phyloP scores from a whole-genome alignment of 2,797 vertebrate genomes.

The Sparidentex hasta region DNA sequence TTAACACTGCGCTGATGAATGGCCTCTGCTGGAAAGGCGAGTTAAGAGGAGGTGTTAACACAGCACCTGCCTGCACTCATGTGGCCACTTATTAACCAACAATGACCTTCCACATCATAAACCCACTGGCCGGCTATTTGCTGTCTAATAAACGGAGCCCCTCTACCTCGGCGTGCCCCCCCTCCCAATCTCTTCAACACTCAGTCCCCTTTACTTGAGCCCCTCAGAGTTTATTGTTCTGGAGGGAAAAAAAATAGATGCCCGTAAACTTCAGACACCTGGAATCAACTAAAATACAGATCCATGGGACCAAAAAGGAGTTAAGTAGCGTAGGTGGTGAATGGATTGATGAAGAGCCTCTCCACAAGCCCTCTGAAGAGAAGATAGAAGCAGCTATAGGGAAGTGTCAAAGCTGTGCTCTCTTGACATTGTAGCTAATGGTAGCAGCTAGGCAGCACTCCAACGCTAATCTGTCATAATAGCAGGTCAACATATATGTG shows the following conservation, averaged over 20 bases:
- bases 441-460: constrained; percentile 47
- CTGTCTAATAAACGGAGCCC: constrained; percentile 87
- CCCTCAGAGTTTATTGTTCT: constrained; percentile 85
- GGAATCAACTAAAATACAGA: constrained; percentile 85
- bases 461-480: constrained; percentile 57
- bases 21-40: constrained; percentile 81
- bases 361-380: constrained; percentile 63
- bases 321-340: constrained; percentile 77
- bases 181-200: constrained; percentile 7
- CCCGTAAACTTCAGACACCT: constrained; percentile 85
- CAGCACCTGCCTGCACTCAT: constrained; percentile 89
- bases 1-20: constrained; percentile 87
- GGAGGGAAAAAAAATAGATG: constrained; percentile 77
- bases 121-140: constrained; percentile 87
- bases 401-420: constrained; percentile 57
- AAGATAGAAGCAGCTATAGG: constrained; percentile 54
- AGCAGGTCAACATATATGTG: constrained; percentile 28
- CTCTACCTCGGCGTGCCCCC: constrained; percentile 48
- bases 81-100: constrained; percentile 90
- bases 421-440: constrained; percentile 65
- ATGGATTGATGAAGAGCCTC: constrained; percentile 79
- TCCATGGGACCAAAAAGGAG: constrained; percentile 77
- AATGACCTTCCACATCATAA: constrained; percentile 91
- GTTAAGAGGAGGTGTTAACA: constrained; percentile 90
- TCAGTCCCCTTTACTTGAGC: constrained; percentile 72